Evolutionary conservation across 2,797 vertebrate species (phyloP).

Genomic region (Lemur catta): DNA sequence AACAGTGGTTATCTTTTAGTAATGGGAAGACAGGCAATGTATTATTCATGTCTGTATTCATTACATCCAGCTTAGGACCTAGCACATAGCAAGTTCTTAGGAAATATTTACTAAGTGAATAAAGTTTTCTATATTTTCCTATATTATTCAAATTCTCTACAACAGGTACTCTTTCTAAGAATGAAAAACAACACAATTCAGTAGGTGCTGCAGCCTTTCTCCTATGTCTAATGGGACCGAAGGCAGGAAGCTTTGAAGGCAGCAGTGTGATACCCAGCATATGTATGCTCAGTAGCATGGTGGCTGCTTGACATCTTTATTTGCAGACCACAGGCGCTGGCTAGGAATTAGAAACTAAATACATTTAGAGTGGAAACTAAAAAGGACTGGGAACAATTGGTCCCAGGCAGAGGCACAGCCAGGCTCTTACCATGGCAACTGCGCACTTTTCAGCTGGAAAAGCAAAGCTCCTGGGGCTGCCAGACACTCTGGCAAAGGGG

Average conservation of each 20-base stretch:
- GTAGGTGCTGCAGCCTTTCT: neutral
- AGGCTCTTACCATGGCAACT: neutral
- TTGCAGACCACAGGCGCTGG: conserved; percentile 41
- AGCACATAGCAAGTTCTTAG: neutral
- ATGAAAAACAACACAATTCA: neutral
- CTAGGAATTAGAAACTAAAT: conserved; percentile 44
- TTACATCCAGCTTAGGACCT: conserved; percentile 16
- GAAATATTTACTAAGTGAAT: conserved; percentile 29
- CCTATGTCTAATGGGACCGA: neutral
- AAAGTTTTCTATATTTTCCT: conserved; percentile 13
- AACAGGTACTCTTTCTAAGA: neutral
- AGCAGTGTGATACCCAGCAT: neutral
- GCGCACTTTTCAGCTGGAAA: neutral
- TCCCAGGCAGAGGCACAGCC: neutral
- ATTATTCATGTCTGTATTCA: neutral
- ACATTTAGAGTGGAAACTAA: conserved; percentile 7
- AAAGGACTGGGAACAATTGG: conserved; percentile 20
- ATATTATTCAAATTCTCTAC: neutral
- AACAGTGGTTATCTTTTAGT: conserved; percentile 38
- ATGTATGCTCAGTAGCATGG: neutral
- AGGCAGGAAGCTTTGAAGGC: neutral
- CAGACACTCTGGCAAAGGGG: neutral
- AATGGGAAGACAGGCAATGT: neutral
- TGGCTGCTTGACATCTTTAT: conserved; percentile 44
- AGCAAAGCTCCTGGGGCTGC: neutral